Percentiles rank a stretch among this genome's conserved stretches.
These are phyloP conservation scores for Gymnothorax reevesii DNA, from an alignment of 2,797 vertebrate species.

Conservation along the genomic window DNA sequence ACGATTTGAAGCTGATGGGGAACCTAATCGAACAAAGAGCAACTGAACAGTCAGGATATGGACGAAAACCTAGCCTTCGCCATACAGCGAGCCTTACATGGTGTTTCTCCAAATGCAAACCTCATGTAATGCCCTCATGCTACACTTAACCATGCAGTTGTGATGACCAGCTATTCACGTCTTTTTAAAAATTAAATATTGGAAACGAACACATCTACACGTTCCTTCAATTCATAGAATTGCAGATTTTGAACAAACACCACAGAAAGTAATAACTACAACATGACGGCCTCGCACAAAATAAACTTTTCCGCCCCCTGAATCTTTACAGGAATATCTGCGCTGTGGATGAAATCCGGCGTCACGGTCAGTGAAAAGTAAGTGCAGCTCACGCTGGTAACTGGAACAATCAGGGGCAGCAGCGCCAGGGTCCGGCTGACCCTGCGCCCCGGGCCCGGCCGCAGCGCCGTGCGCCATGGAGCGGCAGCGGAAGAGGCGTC, in stretches of 20 bases:
- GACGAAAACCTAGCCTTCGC: slow-evolving; percentile 45
- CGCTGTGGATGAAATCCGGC: not conserved
- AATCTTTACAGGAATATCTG: not conserved
- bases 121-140: not conserved
- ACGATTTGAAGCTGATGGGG: not conserved
- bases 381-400: not conserved
- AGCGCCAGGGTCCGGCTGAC: slow-evolving; percentile 14
- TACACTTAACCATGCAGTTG: not conserved
- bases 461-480: slow-evolving; percentile 21
- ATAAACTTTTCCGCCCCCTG: not conserved
- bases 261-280: slow-evolving; percentile 3
- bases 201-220: not conserved
- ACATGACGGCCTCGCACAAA: not conserved
- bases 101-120: not conserved
- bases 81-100: slow-evolving; percentile 12
- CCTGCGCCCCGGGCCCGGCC: not conserved
- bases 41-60: slow-evolving; percentile 39
- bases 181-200: not conserved
- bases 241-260: slow-evolving; percentile 47
- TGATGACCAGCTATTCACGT: not conserved
- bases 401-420: slow-evolving; percentile 25
- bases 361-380: slow-evolving; percentile 7
- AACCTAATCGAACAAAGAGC: not conserved
- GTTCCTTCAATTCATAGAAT: slow-evolving; percentile 67
- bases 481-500: not conserved